Evolutionary conservation across 2,797 vertebrate species (phyloP), one percentile per base, ranked within the genome.

Genomic region (Furcifer pardalis): DNA sequence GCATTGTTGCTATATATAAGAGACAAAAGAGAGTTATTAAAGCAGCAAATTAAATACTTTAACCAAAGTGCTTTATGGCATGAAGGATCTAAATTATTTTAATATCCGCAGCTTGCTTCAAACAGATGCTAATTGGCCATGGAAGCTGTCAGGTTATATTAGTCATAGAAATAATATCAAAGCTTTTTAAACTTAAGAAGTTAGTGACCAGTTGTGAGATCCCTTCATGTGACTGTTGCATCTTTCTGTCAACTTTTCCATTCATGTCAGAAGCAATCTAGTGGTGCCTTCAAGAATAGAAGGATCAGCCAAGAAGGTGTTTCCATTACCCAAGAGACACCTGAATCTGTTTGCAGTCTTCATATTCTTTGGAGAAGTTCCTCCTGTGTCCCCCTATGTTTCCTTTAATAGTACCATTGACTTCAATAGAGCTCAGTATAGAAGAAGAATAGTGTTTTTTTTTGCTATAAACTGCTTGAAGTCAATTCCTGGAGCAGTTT

Each of bases 381-480:
- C 21, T 68, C 21, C 66, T 56, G 52, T 56, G 52, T 56, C 52
- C 52, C 13, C n/a, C 82, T 75, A 3, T 52, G 27, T 77, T 84
- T 79, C 30, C 77, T 69, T 75, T 79, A 83, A 44, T 91, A 90
- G 85, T 71, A 80, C 71, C 83, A 27, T 82, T 88, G 42, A 80
- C 77, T 80, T 74, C 84, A 87, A 59, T 85, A 66, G 44, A 89
- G 60, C 25, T 32, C 32, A 60, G 15, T 32, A 52, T 85, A 79
- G 87, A 73, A 91, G 91, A 92, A 84, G 86, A 81, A 87, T 82
- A 82, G 87, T 76, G 84, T 78, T 89, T 59, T 85, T 59, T 87
- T 89, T n/a, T 89, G 32, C 81, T 56, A 27, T 76, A 90, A 85
- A 84, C 85, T 86, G 19, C 44, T 9, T 79, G 60, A 40, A 49